These are phyloP conservation scores for Agrochola macilenta DNA, from an alignment of 2,888 invertebrate species.

Conservation along the genomic window DNA sequence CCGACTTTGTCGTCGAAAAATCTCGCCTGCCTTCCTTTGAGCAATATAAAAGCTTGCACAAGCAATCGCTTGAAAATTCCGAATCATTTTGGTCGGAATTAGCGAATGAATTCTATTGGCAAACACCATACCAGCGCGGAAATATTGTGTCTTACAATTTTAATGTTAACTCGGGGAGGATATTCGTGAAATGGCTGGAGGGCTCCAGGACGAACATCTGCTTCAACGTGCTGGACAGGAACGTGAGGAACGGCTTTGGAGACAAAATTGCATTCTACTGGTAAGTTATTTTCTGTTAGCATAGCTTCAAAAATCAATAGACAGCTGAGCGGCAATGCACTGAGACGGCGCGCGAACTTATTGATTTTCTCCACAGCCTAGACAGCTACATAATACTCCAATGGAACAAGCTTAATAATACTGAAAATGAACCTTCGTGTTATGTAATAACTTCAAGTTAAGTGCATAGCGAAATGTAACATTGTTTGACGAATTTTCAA, in stretches of 20 bases:
- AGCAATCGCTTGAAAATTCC: conserved; percentile 96
- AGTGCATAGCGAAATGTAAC: conserved; percentile 47
- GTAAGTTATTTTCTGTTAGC: conserved; percentile 90
- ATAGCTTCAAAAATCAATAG: conserved; percentile 79
- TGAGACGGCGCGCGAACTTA: conserved; percentile 85
- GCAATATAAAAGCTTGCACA: conserved; percentile 96
- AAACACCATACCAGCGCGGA: conserved; percentile 93
- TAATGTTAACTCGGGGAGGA: conserved; percentile 96
- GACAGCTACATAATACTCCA: conserved; percentile 36
- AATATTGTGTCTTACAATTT: conserved; percentile 98
- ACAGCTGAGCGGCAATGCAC: conserved; percentile 83
- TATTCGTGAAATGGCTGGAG: conserved; percentile 98
- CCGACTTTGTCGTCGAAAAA: conserved; percentile 93
- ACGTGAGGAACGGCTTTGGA: conserved; percentile 96
- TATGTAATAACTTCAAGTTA: conserved; percentile 60
- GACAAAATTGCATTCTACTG: conserved; percentile 98
- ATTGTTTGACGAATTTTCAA: conserved; percentile 4
- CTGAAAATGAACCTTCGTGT: conserved; percentile 41
- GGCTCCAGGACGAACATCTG: conserved; percentile 98
- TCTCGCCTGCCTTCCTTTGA: conserved; percentile 88
- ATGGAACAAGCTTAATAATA: conserved; percentile 33
- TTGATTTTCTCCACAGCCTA: conserved; percentile 79
- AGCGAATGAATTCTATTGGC: conserved; percentile 98
- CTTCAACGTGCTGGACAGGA: conserved; percentile 98
- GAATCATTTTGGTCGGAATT: conserved; percentile 98